phyloP scores from a whole-genome alignment of 2,888 invertebrate genomes.

The Colletes collaris region DNA sequence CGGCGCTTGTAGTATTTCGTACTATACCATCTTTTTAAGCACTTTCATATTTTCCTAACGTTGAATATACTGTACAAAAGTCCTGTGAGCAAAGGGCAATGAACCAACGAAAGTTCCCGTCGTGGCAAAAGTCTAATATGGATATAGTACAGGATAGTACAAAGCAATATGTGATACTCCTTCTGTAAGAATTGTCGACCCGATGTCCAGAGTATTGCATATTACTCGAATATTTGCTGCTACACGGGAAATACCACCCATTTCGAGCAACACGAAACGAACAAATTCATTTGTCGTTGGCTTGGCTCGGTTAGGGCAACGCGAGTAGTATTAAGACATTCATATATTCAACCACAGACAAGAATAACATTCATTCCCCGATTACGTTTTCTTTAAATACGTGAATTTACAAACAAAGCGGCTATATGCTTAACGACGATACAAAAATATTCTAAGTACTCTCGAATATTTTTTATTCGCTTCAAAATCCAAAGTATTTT shows the following conservation, averaged over 20 bases:
- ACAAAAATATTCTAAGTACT: slow-evolving; percentile 13
- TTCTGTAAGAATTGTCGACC: slow-evolving; percentile 27
- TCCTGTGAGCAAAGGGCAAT: slow-evolving; percentile 27
- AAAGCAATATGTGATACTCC: slow-evolving; percentile 64
- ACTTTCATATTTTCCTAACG: slow-evolving; percentile 66
- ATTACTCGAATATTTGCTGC: slow-evolving; percentile 55
- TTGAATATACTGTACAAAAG: slow-evolving; percentile 45
- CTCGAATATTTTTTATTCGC: slow-evolving; percentile 27
- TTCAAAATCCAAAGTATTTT: slow-evolving; percentile 47
- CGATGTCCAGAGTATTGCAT: slow-evolving; percentile 52
- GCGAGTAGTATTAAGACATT: slow-evolving; percentile 38
- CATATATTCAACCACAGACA: slow-evolving; percentile 6
- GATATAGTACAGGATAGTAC: slow-evolving; percentile 66
- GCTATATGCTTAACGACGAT: slow-evolving; percentile 13
- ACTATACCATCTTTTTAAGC: slow-evolving; percentile 57
- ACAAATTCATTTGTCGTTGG: slow-evolving; percentile 49
- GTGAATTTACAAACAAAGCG: slow-evolving; percentile 19
- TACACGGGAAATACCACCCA: slow-evolving; percentile 29
- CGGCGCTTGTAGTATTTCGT: slow-evolving; percentile 59
- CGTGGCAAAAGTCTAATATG: slow-evolving; percentile 56
- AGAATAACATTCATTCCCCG: slow-evolving; percentile 24
- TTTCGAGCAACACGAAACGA: slow-evolving; percentile 29
- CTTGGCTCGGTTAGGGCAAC: slow-evolving; percentile 47
- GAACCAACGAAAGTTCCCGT: slow-evolving; percentile 53
- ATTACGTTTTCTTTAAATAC: slow-evolving; percentile 9